Base-by-base conservation (phyloP, 2,113 vertebrate species). In the Macroglossus sobrinus region DNA sequence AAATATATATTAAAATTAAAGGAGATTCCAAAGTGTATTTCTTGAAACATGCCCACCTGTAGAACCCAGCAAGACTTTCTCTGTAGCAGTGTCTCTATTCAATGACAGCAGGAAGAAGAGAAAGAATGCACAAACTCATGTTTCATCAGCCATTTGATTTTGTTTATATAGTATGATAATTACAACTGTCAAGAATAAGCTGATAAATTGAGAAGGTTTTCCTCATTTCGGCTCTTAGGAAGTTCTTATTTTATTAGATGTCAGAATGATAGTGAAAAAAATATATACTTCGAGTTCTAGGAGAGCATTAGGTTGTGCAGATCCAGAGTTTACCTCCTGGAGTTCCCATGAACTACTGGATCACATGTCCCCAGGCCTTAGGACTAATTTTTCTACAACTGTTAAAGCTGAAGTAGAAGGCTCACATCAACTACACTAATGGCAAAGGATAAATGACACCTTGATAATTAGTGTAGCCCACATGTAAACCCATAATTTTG, bases 211-310 rank as follows among this genome's bases (percentile, higher is more conserved):
- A 87, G 50, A 92, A 40, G 3, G 1, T 3, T 84, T 90, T 93
- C 79, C 26, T 80, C 14, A 0, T 38, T 74, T 47, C 45, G 75
- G 2, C 26, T 84, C 38, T 93, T 80, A 30, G 19, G 50, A 94
- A 97, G 55, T 80, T 82, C 11, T 57, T 88, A 10, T 76, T 82
- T 96, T 84, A 84, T 75, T 89, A 53, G 55, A 91, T 82, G n/a
- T 89, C 26, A 81, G 72, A 96, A 81, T 92, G 1, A 30, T 88
- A 71, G 28, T 22, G 35, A 2, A 57, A 64, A 63, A 78, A 92
- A 81, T 45, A 4, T 21, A 35, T 69, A 13, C 9, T 91, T 57
- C 18, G 33, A 85, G 72, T 47, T 93, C 28, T 30, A 80, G 64
- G 53, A 81, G 4, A 22, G 0, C 33, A 45, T 64, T 79, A 35